phyloP scores from a whole-genome alignment of 2,113 vertebrate genomes.

The Leucopternis melanops region DNA sequence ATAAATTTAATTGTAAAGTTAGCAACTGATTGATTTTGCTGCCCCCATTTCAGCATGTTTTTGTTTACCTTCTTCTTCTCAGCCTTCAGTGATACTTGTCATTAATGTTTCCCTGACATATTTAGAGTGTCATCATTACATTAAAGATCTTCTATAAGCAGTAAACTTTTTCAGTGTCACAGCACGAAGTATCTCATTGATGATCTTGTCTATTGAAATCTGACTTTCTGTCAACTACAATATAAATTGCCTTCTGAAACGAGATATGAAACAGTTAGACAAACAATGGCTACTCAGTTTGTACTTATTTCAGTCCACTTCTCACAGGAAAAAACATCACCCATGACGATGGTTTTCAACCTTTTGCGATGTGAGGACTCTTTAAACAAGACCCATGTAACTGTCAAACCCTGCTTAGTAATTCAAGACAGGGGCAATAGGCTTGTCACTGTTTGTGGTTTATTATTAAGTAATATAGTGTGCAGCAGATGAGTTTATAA shows the following conservation, averaged over 20 bases:
- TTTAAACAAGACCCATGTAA: background rate
- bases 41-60: rapidly evolving
- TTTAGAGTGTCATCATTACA: background rate
- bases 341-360: background rate
- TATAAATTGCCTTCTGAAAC: background rate
- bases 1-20: background rate
- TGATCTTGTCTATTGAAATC: background rate
- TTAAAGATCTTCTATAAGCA: background rate
- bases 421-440: background rate
- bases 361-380: background rate
- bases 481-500: background rate
- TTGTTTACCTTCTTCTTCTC: background rate
- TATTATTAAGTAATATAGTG: background rate
- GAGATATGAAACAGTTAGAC: background rate
- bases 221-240: background rate
- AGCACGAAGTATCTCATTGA: background rate
- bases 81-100: background rate
- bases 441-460: background rate
- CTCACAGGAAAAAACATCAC: background rate
- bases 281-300: background rate
- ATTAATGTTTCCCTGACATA: background rate
- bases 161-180: background rate
- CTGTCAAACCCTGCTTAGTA: background rate
- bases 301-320: background rate
- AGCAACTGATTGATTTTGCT: background rate